Evolutionary conservation across 2,113 vertebrate genomes (phyloP), one percentile per base, ranked within the genome.

Genomic region (Rutilus rutilus): DNA sequence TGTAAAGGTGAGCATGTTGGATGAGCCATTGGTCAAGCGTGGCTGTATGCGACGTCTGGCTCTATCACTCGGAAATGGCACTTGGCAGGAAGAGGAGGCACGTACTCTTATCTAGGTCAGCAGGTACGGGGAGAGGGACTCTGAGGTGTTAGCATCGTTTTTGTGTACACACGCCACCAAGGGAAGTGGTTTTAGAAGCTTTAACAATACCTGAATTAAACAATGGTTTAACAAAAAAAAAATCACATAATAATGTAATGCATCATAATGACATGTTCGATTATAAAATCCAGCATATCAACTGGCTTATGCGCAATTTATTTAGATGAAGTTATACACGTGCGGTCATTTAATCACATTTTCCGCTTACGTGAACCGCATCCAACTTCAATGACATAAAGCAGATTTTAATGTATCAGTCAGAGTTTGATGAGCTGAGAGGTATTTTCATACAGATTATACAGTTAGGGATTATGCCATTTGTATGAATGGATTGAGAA

Each of bases 71-170:
- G 36, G 15, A 86, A 59, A 71, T 21, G 59, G 52, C 1, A 39
- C 67, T 79, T 73, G 52, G 42, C 36, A 60, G 52, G 27, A 62
- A 86, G 65, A 47, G 85, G 65, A 80, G n/a, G 21, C 21, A 27
- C 5, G 19, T 23, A 12, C 21, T 77, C 39, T 86, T 67, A 71
- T 86, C 50, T 76, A 86, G 87, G 88, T 85, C 83, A 82, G 71
- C 82, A 85, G 82, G 54, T 84, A 78, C 8, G 3, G 47, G 19
- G 11, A 83, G 9, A 79, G 62, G 11, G 52, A 73, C 50, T 25
- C 85, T 64, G 65, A 60, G 9, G 57, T 54, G 59, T 86, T 76
- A 54, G 78, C 69, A 78, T 74, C 11, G 73, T 15, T 57, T 78
- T n/a, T 74, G 30, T 65, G 78, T 17, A 25, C 79, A 82, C 79